phyloP scores from a whole-genome alignment of 2,888 invertebrate genomes.

The Lycia hirtaria region DNA sequence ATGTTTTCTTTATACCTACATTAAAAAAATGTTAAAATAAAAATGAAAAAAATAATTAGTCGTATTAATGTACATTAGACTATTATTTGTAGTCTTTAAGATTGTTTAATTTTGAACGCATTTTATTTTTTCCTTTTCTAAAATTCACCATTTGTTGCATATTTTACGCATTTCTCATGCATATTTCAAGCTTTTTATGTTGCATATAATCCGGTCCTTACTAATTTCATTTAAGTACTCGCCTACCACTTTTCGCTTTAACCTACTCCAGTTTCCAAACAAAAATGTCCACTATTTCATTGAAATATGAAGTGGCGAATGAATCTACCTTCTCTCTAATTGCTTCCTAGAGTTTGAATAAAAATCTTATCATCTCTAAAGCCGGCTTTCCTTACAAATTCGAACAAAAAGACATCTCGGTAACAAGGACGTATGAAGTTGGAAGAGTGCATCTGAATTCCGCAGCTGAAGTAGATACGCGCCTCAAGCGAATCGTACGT shows the following conservation, averaged over 20 bases:
- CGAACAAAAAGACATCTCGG: slow-evolving; percentile 41
- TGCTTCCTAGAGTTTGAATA: slow-evolving; percentile 30
- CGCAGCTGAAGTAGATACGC: slow-evolving; percentile 67
- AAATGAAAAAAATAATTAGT: no score
- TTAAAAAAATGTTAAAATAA: no score
- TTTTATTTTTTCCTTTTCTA: no score
- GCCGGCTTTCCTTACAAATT: slow-evolving; percentile 25
- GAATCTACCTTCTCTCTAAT: slow-evolving; percentile 22
- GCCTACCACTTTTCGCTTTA: slow-evolving; percentile 6
- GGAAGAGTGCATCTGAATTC: slow-evolving; percentile 70
- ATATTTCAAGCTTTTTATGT: no score
- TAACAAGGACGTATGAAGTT: slow-evolving; percentile 64
- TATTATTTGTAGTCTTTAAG: no score
- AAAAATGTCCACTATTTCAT: slow-evolving; percentile 7
- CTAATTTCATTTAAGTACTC: background rate
- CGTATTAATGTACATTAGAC: no score
- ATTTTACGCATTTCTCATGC: no score
- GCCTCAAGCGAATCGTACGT: slow-evolving; percentile 77
- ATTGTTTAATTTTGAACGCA: no score
- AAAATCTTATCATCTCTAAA: slow-evolving; percentile 32
- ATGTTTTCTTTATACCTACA: no score
- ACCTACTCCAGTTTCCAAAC: slow-evolving; percentile 15
- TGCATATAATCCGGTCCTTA: no score
- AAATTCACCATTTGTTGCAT: no score
- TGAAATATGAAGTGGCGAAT: slow-evolving; percentile 16